Conservation (phyloP, 1,140 invertebrate species). For the Aphaenogaster ashmeadi region DNA sequence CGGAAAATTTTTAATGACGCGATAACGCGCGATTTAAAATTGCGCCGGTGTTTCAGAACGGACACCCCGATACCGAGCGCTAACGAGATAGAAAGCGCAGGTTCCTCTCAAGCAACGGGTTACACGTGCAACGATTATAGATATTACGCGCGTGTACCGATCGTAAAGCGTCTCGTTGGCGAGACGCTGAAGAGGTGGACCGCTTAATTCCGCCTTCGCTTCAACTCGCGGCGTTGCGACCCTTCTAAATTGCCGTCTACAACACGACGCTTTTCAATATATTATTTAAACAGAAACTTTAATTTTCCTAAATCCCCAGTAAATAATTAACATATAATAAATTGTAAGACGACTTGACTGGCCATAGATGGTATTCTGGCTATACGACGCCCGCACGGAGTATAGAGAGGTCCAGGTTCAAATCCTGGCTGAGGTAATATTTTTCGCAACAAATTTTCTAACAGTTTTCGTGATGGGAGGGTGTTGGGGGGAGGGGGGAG, state of each 20-base stretch:
- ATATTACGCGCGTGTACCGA: slow-evolving; percentile 52
- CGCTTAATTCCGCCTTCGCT: slow-evolving; percentile 43
- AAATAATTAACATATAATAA: too few species aligned
- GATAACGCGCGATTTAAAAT: neutral
- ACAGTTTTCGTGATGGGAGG: too few species aligned
- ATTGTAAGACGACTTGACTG: too few species aligned
- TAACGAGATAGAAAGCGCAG: slow-evolving; percentile 59
- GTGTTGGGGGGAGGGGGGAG: too few species aligned
- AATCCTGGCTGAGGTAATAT: too few species aligned
- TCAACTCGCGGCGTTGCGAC: slow-evolving; percentile 3
- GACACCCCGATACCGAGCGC: neutral
- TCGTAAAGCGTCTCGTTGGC: slow-evolving; percentile 50
- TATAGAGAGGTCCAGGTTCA: too few species aligned
- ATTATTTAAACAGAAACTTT: slow-evolving; percentile 18
- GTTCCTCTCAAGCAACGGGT: slow-evolving; percentile 29
- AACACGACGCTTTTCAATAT: slow-evolving; percentile 4
- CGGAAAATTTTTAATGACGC: neutral
- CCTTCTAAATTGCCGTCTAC: neutral
- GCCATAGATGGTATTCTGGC: too few species aligned
- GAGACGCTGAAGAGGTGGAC: slow-evolving; percentile 29
- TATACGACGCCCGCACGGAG: too few species aligned
- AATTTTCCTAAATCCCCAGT: too few species aligned
- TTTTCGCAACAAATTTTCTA: too few species aligned
- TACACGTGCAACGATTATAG: slow-evolving; percentile 64
- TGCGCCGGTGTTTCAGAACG: slow-evolving; percentile 1